phyloP scores from a whole-genome alignment of 2,888 invertebrate genomes.

The Ethmia dodecea region DNA sequence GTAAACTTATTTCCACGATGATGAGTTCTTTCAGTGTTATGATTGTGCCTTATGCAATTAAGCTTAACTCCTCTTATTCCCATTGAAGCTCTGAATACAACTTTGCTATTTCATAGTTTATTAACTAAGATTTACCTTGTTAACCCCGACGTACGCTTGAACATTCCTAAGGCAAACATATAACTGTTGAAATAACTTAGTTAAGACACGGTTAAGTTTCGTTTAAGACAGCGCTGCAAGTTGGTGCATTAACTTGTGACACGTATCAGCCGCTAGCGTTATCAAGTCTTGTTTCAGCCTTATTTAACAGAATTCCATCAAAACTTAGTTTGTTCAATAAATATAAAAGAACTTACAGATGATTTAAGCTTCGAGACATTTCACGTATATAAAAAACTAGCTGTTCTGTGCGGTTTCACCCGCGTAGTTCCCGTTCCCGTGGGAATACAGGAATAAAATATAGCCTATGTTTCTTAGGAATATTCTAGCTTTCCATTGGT shows the following conservation, averaged over 20 bases:
- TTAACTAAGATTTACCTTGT: conserved; percentile 9
- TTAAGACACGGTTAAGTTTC: conserved; percentile 41
- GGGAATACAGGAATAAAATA: too few species aligned
- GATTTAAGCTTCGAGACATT: too few species aligned
- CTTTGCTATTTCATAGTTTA: conserved; percentile 2
- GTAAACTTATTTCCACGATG: too few species aligned
- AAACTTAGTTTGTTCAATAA: not conserved
- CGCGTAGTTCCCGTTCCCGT: too few species aligned
- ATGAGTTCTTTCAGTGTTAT: not conserved
- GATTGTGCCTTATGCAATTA: too few species aligned
- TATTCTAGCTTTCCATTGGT: too few species aligned
- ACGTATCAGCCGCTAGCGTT: conserved; percentile 33
- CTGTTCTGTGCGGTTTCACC: too few species aligned
- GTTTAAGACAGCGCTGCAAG: conserved; percentile 40
- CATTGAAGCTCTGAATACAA: not conserved
- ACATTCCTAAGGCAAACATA: conserved; percentile 26
- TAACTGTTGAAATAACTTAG: conserved; percentile 40
- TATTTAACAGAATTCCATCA: conserved; percentile 13
- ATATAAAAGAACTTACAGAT: too few species aligned
- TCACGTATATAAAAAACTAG: too few species aligned
- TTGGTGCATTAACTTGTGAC: conserved; percentile 40
- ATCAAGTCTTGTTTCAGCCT: conserved; percentile 23
- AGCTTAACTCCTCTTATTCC: not conserved
- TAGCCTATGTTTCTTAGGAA: too few species aligned
- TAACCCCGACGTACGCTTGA: conserved; percentile 4